phyloP scores from a whole-genome alignment of 1,140 invertebrate genomes.

The Nephotettix cincticeps region DNA sequence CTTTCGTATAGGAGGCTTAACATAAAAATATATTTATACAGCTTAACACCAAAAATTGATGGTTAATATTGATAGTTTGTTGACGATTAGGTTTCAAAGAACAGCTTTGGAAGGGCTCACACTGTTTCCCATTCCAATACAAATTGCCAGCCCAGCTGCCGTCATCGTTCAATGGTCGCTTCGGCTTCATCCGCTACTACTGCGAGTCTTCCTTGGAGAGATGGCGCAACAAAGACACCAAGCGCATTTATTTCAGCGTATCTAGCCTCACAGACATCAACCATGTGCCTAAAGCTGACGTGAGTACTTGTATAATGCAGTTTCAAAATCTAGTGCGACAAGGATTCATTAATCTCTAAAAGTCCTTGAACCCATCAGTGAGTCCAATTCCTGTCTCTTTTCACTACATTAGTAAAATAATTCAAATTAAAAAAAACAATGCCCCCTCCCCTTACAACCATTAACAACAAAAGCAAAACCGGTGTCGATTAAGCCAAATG shows the following conservation, averaged over 20 bases:
- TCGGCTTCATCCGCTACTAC: conserved; percentile 51
- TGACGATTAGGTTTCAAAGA: conserved; percentile 39
- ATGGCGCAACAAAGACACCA: conserved; percentile 42
- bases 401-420: no score
- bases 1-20: no score
- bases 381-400: no score
- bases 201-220: conserved; percentile 49
- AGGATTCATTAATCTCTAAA: no score
- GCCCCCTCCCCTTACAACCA: no score
- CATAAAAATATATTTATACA: no score
- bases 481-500: no score
- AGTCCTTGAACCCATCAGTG: no score
- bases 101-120: conserved; percentile 45
- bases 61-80: neutral
- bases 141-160: conserved; percentile 50
- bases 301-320: conserved; percentile 32
- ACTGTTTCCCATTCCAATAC: conserved; percentile 52
- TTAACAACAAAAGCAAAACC: no score
- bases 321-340: no score
- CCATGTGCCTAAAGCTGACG: conserved; percentile 40
- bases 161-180: conserved; percentile 51
- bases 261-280: conserved; percentile 42
- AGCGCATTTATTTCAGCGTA: conserved; percentile 41
- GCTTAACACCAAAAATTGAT: no score
- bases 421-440: no score